These are phyloP conservation scores for Argentina silus DNA, from an alignment of 2,797 vertebrate species.

Conservation along the genomic window DNA sequence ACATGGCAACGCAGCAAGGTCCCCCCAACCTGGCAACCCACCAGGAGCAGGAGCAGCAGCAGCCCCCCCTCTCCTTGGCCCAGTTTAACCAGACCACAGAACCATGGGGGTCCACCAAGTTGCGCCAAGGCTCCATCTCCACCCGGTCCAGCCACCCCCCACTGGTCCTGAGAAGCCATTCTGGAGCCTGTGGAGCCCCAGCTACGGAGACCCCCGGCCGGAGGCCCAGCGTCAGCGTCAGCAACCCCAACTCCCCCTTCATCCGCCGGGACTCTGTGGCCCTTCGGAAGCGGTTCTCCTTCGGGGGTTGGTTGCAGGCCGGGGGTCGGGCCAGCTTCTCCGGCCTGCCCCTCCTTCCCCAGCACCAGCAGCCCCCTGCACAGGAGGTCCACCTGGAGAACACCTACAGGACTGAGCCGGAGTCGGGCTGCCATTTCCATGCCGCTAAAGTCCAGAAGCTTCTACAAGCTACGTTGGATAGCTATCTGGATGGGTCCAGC, in stretches of 20 bases:
- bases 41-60: constrained; percentile 2
- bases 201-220: constrained; percentile 55
- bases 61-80: constrained; percentile 51
- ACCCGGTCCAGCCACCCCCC: constrained; percentile 33
- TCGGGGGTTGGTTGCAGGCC: constrained; percentile 64
- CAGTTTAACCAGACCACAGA: constrained; percentile 47
- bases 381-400: constrained; percentile 58
- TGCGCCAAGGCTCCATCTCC: constrained; percentile 41
- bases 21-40: no score
- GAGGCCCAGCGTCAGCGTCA: constrained; percentile 64
- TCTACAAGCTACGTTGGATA: constrained; percentile 58
- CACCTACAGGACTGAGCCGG: constrained; percentile 64
- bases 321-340: constrained; percentile 73
- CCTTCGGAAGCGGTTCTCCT: constrained; percentile 61
- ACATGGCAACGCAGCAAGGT: no score
- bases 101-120: not conserved
- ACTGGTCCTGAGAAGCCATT: constrained; percentile 33
- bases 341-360: constrained; percentile 64
- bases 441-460: constrained; percentile 29
- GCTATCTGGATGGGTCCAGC: constrained; percentile 16
- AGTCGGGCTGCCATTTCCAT: constrained; percentile 60
- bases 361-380: constrained; percentile 9
- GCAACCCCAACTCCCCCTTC: constrained; percentile 38
- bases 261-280: constrained; percentile 68
- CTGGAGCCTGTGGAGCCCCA: not conserved